Conservation (phyloP, 53 echinoderm and acorn worm species). For the Echinometra lucunter region DNA sequence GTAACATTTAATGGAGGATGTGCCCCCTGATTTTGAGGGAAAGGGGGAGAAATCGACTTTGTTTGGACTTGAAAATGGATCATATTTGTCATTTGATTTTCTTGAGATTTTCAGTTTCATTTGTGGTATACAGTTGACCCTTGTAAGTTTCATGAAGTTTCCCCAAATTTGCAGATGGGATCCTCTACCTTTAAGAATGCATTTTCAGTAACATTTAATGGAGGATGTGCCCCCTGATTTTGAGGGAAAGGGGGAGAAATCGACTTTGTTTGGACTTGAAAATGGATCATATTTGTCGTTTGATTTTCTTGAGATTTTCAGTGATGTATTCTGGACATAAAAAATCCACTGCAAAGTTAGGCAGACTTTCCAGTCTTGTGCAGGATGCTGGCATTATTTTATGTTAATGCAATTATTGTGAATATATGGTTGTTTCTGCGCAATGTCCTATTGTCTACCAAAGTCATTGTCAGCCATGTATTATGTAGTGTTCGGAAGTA, state of each 20-base stretch:
- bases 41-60: no score
- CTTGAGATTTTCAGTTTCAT: background rate
- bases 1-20: no score
- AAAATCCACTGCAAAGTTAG: background rate
- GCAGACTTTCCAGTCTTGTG: background rate
- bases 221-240: no score
- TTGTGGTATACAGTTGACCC: no score
- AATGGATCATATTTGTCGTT: background rate
- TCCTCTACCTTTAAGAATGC: no score
- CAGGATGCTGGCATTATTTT: conserved; percentile 1
- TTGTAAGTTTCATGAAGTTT: no score
- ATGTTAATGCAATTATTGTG: background rate
- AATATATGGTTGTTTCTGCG: background rate
- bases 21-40: no score
- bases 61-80: background rate
- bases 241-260: no score
- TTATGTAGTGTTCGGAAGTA: background rate
- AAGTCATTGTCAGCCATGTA: background rate
- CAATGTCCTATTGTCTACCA: background rate
- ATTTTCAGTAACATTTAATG: no score
- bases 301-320: background rate
- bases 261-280: no score
- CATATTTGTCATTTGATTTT: background rate
- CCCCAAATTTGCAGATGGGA: no score
- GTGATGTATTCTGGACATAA: background rate